phyloP scores from a whole-genome alignment of 64 coral and sea anemone genomes.

The Actinia tenebrosa region DNA sequence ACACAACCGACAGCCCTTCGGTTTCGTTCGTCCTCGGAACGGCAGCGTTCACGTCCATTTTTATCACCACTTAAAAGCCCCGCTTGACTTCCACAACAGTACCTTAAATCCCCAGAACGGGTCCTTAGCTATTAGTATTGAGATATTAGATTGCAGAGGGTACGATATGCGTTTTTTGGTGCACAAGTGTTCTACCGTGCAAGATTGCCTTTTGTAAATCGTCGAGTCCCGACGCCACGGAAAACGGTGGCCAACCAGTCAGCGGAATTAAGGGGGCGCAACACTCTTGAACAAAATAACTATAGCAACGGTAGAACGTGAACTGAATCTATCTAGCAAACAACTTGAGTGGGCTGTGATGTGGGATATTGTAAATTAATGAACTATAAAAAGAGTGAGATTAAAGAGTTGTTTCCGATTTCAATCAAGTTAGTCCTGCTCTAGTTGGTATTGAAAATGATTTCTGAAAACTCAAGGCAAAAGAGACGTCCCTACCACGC shows the following conservation, averaged over 20 bases:
- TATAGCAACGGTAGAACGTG: neutral
- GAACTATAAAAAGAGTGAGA: neutral
- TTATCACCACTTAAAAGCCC: neutral
- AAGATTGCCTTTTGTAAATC: constrained; percentile 15
- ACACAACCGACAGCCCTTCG: constrained; percentile 96
- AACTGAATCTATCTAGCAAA: neutral
- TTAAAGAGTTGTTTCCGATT: neutral
- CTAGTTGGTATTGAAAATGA: neutral
- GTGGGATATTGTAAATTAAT: neutral
- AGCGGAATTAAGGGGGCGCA: neutral
- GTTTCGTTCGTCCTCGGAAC: constrained; percentile 81
- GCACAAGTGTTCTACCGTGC: neutral
- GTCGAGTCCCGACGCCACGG: constrained; percentile 1
- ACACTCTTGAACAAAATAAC: neutral
- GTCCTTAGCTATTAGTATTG: neutral
- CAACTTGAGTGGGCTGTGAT: neutral
- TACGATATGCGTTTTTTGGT: neutral
- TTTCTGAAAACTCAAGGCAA: neutral
- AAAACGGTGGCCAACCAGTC: neutral
- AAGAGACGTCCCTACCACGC: neutral
- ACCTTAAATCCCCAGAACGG: neutral
- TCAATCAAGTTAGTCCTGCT: neutral
- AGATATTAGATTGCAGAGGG: neutral
- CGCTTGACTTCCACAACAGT: neutral
- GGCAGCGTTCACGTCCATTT: constrained; percentile 94